Evolutionary conservation across 2,888 invertebrate genomes (phyloP).

Genomic region (Nycteola revayana): DNA sequence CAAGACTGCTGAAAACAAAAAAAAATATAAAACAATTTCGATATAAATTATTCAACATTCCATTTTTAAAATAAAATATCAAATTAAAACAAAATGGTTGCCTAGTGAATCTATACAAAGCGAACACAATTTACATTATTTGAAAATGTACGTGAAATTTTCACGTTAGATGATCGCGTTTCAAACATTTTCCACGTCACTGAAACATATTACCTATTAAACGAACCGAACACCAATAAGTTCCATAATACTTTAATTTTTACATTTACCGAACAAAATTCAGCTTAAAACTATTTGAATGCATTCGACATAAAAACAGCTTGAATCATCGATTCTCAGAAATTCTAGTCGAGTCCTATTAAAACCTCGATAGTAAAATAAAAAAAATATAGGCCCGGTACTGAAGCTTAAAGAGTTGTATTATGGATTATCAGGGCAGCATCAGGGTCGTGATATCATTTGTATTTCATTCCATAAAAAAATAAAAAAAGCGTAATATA

Average conservation of each 20-base stretch:
- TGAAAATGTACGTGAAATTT: too few relatives aligned
- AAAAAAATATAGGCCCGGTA: constrained; percentile 67
- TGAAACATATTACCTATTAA: constrained; percentile 18
- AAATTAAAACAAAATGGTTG: too few relatives aligned
- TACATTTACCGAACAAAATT: constrained; percentile 17
- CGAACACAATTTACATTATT: too few relatives aligned
- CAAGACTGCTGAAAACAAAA: too few relatives aligned
- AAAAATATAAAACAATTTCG: background rate
- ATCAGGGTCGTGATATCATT: too few relatives aligned
- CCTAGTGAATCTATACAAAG: too few relatives aligned
- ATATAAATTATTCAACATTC: background rate
- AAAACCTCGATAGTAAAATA: constrained; percentile 56
- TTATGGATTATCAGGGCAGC: background rate
- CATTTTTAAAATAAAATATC: too few relatives aligned
- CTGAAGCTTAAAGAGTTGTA: constrained; percentile 48
- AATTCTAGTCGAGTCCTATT: constrained; percentile 58
- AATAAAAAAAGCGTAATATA: too few relatives aligned
- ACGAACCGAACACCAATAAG: constrained; percentile 5
- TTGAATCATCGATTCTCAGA: constrained; percentile 63
- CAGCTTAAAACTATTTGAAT: constrained; percentile 32
- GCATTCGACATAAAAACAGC: constrained; percentile 31
- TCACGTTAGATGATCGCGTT: background rate
- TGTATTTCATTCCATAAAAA: too few relatives aligned
- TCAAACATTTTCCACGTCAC: constrained; percentile 9
- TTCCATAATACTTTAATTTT: too few relatives aligned